Evolutionary conservation across 1,140 invertebrate genomes (phyloP), one percentile per base, ranked within the genome.

Genomic region (Metaphire vulgaris): DNA sequence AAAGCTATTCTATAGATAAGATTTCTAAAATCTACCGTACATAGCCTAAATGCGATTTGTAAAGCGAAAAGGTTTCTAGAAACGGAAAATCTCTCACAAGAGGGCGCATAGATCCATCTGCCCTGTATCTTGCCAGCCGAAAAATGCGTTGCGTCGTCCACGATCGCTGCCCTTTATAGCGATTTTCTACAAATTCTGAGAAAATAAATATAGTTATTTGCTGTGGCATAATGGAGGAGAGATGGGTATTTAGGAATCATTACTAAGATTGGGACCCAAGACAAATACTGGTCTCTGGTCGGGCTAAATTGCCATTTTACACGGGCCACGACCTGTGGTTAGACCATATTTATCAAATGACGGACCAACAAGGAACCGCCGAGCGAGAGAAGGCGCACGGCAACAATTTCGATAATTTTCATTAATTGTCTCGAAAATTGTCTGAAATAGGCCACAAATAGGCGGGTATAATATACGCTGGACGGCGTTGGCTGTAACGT

Each of bases 141-240:
- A n/a, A n/a, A n/a, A n/a, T n/a, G n/a, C n/a, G n/a, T n/a, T n/a
- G n/a, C n/a, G n/a, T n/a, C n/a, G n/a, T n/a, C n/a, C n/a, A n/a
- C n/a, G n/a, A n/a, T n/a, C 6, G 41, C 21, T 56, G 21, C 41
- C 6, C 21, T 56, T 56, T 56, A 56, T 56, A 56, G 41, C 41
- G 41, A 56, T 56, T 56, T 56, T 21, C 6, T 6, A 6, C 41
- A 56, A 56, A 56, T 56, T 56, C 41, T 6, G 6, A 6, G 41
- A 56, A 56, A 56, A 56, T 56, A 56, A 56, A 56, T 56, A 56
- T 56, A 56, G 41, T 56, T 56, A 56, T 56, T 56, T 56, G 41
- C 41, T 12, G 41, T 12, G 6, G 41, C 6, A 56, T 56, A 56
- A 56, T 56, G 41, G 41, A 56, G 41, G 41, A 6, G 41, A 56